phyloP scores from a whole-genome alignment of 1,140 invertebrate species.

The Anagrus nilaparvatae region DNA sequence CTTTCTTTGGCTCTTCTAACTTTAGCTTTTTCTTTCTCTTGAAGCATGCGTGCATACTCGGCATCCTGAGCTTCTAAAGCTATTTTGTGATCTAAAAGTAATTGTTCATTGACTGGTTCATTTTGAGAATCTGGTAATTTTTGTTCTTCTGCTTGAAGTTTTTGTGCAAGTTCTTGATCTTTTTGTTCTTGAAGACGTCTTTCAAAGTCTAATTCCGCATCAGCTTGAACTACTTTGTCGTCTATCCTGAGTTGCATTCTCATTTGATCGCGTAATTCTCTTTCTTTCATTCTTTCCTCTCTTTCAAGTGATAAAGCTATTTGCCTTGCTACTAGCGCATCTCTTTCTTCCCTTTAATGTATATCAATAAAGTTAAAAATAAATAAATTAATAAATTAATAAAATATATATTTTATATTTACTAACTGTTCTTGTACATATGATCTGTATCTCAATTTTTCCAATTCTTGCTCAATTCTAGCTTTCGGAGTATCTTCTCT shows the following conservation, averaged over 20 bases:
- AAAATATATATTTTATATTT: slow-evolving; percentile 7
- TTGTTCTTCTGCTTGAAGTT: slow-evolving; percentile 58
- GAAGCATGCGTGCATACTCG: slow-evolving; percentile 77
- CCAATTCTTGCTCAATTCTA: slow-evolving; percentile 67
- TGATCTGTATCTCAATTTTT: slow-evolving; percentile 51
- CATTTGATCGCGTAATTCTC: slow-evolving; percentile 43
- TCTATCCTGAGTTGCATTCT: slow-evolving; percentile 35
- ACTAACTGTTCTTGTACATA: slow-evolving; percentile 54
- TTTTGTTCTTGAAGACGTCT: slow-evolving; percentile 49
- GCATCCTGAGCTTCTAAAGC: slow-evolving; percentile 88
- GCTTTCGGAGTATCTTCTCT: slow-evolving; percentile 81
- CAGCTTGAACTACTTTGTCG: slow-evolving; percentile 38
- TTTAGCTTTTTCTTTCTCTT: slow-evolving; percentile 71
- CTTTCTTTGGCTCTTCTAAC: slow-evolving; percentile 54
- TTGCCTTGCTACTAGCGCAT: slow-evolving; percentile 54
- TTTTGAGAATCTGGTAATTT: slow-evolving; percentile 37
- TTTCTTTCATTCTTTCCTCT: slow-evolving; percentile 48
- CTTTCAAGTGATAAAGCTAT: slow-evolving; percentile 52
- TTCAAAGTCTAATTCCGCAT: slow-evolving; percentile 32
- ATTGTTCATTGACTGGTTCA: slow-evolving; percentile 45
- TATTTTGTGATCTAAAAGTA: slow-evolving; percentile 59
- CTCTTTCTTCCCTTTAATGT: slow-evolving; percentile 56
- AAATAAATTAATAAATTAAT: neutral
- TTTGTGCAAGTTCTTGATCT: slow-evolving; percentile 57
- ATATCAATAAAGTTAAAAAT: slow-evolving; percentile 10